A percentile compares a stretch with the other conserved stretches of the same genome.
Evolutionary conservation across 2,888 invertebrate species (phyloP).

Genomic region (Caenorhabditis sinica): DNA sequence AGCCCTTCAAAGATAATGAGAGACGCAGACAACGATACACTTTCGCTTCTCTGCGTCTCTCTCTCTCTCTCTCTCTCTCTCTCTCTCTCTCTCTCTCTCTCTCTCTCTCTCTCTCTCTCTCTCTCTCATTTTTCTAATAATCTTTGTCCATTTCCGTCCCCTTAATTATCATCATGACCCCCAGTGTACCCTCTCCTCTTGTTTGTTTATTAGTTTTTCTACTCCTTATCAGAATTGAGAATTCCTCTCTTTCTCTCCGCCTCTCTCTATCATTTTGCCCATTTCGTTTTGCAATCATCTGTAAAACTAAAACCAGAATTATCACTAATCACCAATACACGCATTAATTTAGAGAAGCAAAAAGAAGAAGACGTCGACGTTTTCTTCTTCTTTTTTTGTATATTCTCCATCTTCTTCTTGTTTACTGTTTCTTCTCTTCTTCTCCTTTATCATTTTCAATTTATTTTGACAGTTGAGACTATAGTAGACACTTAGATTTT

Average conservation of each 20-base stretch:
- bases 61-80: background rate
- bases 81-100: too few species aligned
- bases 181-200: too few species aligned
- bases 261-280: background rate
- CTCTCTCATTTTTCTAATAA: background rate
- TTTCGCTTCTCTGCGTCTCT: background rate
- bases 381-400: conserved; percentile 33
- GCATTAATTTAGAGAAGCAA: conserved; percentile 28
- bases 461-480: conserved; percentile 6
- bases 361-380: conserved; percentile 11
- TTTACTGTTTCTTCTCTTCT: conserved; percentile 10
- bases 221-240: background rate
- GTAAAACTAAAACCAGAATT: conserved; percentile 52
- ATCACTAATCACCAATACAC: conserved; percentile 53
- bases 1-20: too few species aligned
- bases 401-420: conserved; percentile 34
- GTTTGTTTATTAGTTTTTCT: conserved; percentile 15
- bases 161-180: conserved; percentile 9
- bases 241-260: too few species aligned
- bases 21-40: too few species aligned
- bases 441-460: conserved; percentile 21
- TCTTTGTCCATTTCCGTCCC: background rate
- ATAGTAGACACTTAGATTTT: too few species aligned
- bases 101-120: background rate
- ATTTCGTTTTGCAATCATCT: conserved; percentile 27